Evolutionary conservation across 2,113 vertebrate genomes (phyloP), one percentile per base, ranked within the genome.

Genomic region (Planiliza haematocheilus): DNA sequence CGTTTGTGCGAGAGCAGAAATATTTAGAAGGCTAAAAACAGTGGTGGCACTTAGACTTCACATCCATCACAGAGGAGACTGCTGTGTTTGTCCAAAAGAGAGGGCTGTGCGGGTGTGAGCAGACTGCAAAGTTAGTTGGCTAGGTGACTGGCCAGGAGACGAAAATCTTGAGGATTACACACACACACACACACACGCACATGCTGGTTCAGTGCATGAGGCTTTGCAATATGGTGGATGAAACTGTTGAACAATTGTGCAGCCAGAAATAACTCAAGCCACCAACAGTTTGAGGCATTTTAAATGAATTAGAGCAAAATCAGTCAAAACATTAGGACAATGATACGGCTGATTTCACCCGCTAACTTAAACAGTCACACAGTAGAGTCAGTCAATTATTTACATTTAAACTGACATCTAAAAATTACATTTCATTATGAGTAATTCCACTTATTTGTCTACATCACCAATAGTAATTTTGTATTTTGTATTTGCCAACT

Each of bases 11-110:
- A 81, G 87, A 84, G 86, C 76, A 91, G 86, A 93, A 92, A 92
- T 93, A 91, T 93, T 93, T 90, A 88, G 80, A 85, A 87, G 90
- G 85, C 86, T 89, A 85, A 90, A 92, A 92, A 93, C 89, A 90
- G 88, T 89, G 90, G 87, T 82, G 86, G 82, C 88, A 89, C 88
- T 91, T 91, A 88, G 91, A 72, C 78, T 79, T 62, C 82, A 82
- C 86, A 88, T 88, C 89, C 89, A 92, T 92, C 88, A 91, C 85
- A 80, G 89, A 89, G 77, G 89, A 92, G 90, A 91, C 90, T 91
- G 92, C 88, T 90, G 86, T 92, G 89, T 91, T 91, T 89, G 86
- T 89, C 72, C 88, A 88, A 51, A 71, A 74, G 76, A 88, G 83
- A 89, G 80, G 52, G 48, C 42, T 82, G 79, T 45, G 79, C 4